These are phyloP conservation scores for Pectinophora gossypiella DNA, from an alignment of 1,140 invertebrate genomes.

Conservation along the genomic window DNA sequence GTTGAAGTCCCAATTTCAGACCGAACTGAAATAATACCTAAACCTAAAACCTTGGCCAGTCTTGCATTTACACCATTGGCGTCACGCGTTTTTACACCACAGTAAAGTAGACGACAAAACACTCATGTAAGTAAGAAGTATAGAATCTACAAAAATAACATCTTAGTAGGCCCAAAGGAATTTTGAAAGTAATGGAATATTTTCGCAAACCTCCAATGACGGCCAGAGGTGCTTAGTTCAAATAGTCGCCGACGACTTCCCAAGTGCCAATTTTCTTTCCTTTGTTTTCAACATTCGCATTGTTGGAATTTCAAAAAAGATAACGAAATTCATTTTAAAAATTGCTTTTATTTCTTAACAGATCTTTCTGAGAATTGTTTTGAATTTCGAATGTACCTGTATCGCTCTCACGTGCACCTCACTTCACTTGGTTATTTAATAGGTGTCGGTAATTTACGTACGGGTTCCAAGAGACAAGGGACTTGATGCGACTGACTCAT, in stretches of 20 bases:
- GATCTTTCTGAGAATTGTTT: background rate
- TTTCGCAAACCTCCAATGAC: slow-evolving; percentile 1
- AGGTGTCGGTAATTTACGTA: background rate
- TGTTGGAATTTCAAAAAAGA: slow-evolving; percentile 19
- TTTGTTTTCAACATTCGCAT: slow-evolving; percentile 38
- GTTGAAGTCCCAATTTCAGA: no score
- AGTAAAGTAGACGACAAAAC: no score
- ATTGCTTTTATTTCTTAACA: background rate
- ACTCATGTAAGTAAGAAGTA: no score
- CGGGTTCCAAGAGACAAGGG: background rate
- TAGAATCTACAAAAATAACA: no score
- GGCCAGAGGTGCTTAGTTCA: slow-evolving; percentile 37
- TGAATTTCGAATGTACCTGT: background rate
- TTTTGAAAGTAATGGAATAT: background rate
- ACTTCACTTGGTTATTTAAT: background rate
- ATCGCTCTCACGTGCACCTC: background rate
- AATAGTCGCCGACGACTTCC: slow-evolving; percentile 36
- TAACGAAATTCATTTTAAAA: background rate
- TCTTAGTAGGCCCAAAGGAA: background rate
- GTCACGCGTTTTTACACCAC: no score
- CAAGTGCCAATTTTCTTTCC: slow-evolving; percentile 48
- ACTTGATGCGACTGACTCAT: background rate
- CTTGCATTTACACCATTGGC: no score
- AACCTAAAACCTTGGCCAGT: no score
- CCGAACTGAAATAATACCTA: no score